Conservation (phyloP, 2,113 vertebrate species). For the Clarias gariepinus region DNA sequence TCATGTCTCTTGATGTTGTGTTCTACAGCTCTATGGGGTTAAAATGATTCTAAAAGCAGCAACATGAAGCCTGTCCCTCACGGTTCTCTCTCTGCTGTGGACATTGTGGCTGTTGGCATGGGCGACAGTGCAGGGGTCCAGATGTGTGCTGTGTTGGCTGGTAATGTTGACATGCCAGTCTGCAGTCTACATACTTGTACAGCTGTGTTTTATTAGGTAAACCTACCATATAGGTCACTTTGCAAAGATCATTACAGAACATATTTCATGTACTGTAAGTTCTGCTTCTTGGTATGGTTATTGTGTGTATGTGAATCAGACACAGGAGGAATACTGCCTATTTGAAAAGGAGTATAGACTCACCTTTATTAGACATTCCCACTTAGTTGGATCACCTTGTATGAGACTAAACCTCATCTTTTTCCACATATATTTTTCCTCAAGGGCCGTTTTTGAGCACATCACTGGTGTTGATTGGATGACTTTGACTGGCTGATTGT, state of each 20-base stretch:
- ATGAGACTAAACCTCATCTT: background rate
- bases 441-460: background rate
- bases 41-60: slow-evolving; percentile 1
- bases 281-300: background rate
- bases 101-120: background rate
- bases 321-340: background rate
- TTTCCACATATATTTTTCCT: background rate
- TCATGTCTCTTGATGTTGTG: background rate
- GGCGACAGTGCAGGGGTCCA: background rate
- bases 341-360: background rate
- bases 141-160: background rate
- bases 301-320: background rate
- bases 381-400: background rate
- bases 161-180: background rate
- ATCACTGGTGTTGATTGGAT: background rate
- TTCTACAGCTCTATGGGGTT: background rate
- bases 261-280: background rate
- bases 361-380: background rate
- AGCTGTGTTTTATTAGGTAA: background rate
- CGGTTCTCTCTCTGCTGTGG: background rate
- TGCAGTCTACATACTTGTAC: background rate
- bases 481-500: background rate
- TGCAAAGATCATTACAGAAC: background rate
- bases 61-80: background rate
- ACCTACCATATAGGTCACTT: background rate